Percentiles rank a stretch among this genome's conserved stretches.
phyloP scores from a whole-genome alignment of 2,888 invertebrate species.

The Chelonus formosanus region DNA sequence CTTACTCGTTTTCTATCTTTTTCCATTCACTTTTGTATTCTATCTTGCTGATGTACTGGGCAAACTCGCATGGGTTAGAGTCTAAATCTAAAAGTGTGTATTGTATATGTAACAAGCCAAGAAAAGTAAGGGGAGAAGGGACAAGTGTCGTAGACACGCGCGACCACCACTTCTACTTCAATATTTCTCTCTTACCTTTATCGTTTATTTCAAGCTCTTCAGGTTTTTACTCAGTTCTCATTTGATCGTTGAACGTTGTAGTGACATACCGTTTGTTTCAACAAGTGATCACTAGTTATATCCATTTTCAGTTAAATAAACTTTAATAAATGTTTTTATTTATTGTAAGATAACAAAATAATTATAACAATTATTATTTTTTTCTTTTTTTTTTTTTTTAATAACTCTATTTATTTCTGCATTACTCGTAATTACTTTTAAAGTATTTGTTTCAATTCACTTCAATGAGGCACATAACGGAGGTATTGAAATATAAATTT shows the following conservation, averaged over 20 bases:
- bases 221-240: conserved; percentile 41
- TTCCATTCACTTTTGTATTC: conserved; percentile 5
- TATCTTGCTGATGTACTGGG: conserved; percentile 3
- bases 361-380: too few relatives aligned
- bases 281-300: too few relatives aligned
- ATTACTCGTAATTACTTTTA: too few relatives aligned
- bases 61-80: background rate
- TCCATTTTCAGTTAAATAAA: too few relatives aligned
- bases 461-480: too few relatives aligned
- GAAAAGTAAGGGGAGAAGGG: too few relatives aligned
- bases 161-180: conserved; percentile 33
- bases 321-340: too few relatives aligned
- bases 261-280: background rate
- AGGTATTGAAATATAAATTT: too few relatives aligned
- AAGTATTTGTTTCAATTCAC: too few relatives aligned
- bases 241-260: conserved; percentile 37
- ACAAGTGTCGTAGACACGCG: conserved; percentile 2
- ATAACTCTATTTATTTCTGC: too few relatives aligned
- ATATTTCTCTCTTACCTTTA: conserved; percentile 18
- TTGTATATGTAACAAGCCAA: background rate
- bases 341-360: too few relatives aligned
- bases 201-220: conserved; percentile 36
- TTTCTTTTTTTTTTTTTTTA: too few relatives aligned
- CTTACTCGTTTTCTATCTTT: conserved; percentile 19
- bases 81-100: background rate